These are phyloP conservation scores for Aleadryas rufinucha DNA, from an alignment of 2,113 vertebrate species.

Conservation along the genomic window DNA sequence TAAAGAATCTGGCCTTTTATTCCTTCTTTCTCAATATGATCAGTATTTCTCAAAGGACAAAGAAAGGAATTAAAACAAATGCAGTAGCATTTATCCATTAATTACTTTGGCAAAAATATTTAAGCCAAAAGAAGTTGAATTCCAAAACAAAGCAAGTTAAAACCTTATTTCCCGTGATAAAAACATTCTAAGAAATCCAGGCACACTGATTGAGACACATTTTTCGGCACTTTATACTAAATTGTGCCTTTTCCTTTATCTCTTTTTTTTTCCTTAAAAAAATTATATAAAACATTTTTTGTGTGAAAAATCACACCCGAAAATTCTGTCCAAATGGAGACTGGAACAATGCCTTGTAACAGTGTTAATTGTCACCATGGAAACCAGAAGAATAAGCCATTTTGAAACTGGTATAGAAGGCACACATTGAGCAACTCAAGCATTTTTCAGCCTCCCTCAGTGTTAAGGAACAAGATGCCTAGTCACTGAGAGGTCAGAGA, in stretches of 20 bases:
- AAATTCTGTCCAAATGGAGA: constrained; percentile 85
- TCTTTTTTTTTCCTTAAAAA: constrained; percentile 31
- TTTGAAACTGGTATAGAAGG: constrained; percentile 93
- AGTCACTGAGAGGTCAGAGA: constrained; percentile 86
- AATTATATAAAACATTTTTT: constrained; percentile 47
- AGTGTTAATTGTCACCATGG: constrained; percentile 97
- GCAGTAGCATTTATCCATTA: neutral
- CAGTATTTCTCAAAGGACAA: neutral
- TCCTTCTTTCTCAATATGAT: neutral
- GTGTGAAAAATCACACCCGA: constrained; percentile 81
- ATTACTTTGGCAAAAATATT: constrained; percentile 47
- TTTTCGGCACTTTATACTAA: constrained; percentile 74
- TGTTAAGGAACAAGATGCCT: constrained; percentile 88
- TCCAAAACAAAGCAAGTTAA: constrained; percentile 56
- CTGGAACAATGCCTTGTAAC: constrained; percentile 92
- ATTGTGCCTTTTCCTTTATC: neutral
- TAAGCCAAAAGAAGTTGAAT: constrained; percentile 45
- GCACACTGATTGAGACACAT: constrained; percentile 74
- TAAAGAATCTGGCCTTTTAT: constrained; percentile 42
- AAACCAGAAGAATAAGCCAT: constrained; percentile 96
- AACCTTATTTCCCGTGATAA: constrained; percentile 34
- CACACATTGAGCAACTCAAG: constrained; percentile 89
- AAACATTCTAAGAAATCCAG: constrained; percentile 57
- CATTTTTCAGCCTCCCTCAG: constrained; percentile 82
- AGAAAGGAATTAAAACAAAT: neutral